These are phyloP conservation scores for Xenentodon cancila DNA, from an alignment of 2,797 vertebrate genomes.

Conservation along the genomic window DNA sequence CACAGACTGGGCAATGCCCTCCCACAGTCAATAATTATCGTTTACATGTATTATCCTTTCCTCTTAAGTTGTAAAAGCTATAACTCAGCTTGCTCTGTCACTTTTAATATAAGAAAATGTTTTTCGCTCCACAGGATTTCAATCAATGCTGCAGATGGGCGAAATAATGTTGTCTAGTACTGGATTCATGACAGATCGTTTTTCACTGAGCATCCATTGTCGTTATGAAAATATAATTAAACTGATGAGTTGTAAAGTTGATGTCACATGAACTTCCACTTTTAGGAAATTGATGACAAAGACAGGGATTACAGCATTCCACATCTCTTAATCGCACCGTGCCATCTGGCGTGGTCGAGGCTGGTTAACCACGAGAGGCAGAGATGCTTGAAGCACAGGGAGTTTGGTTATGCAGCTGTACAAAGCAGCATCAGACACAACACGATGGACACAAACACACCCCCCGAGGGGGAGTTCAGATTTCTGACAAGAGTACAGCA, in stretches of 20 bases:
- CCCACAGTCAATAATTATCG: too few species aligned
- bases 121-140: too few species aligned
- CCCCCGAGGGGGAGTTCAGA: not conserved
- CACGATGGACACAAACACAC: not conserved
- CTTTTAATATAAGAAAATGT: not conserved
- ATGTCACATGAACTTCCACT: too few species aligned
- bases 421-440: conserved; percentile 6
- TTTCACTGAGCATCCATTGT: too few species aligned
- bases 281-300: conserved; percentile 1
- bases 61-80: not conserved
- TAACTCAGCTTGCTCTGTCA: conserved; percentile 3
- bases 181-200: not conserved
- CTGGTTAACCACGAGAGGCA: conserved; percentile 38
- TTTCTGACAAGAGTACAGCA: conserved; percentile 33
- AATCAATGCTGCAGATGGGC: too few species aligned
- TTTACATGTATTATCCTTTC: too few species aligned
- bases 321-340: conserved; percentile 10
- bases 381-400: conserved; percentile 2
- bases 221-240: too few species aligned
- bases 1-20: too few species aligned
- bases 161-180: too few species aligned
- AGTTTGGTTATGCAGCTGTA: conserved; percentile 7
- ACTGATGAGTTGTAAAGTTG: too few species aligned
- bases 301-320: not conserved
- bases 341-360: conserved; percentile 30